Evolutionary conservation across 2,797 vertebrate species (phyloP).

Genomic region (Melanitta fusca): DNA sequence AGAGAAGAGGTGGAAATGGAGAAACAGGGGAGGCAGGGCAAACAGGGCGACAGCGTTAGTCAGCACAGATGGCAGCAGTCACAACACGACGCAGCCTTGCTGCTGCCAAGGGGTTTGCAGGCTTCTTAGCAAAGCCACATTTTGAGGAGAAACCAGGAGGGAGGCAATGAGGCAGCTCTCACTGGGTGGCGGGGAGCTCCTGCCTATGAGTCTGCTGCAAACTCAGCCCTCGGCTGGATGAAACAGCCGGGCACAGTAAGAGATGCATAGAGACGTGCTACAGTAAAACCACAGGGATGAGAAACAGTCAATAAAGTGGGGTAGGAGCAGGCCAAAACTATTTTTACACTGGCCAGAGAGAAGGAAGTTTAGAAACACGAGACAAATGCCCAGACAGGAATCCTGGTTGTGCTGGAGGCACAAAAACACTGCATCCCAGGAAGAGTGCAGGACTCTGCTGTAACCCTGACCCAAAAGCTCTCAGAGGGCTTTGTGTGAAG

Average conservation of each 20-base stretch:
- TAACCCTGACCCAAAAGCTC: background rate
- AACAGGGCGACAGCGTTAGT: background rate
- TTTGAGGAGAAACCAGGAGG: background rate
- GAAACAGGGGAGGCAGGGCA: background rate
- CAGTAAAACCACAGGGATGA: background rate
- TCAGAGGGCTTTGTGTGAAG: background rate
- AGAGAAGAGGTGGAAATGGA: background rate
- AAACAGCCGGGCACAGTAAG: background rate
- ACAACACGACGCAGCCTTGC: background rate
- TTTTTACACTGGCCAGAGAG: background rate
- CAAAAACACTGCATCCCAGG: background rate
- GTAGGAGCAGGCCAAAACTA: background rate
- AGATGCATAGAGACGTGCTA: background rate
- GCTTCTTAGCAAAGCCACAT: constrained; percentile 2
- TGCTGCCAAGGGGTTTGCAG: background rate
- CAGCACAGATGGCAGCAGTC: constrained; percentile 42
- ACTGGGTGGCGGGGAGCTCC: background rate
- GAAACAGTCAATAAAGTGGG: background rate
- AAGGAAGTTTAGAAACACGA: background rate
- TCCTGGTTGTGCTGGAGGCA: background rate
- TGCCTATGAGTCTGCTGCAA: background rate
- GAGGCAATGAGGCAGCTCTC: background rate
- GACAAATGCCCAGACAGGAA: background rate
- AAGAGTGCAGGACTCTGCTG: background rate
- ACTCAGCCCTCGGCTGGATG: background rate